These are phyloP conservation scores for cattle (Bos taurus) DNA, from an alignment of 2,113 vertebrate species.

Conservation along the genomic window DNA sequence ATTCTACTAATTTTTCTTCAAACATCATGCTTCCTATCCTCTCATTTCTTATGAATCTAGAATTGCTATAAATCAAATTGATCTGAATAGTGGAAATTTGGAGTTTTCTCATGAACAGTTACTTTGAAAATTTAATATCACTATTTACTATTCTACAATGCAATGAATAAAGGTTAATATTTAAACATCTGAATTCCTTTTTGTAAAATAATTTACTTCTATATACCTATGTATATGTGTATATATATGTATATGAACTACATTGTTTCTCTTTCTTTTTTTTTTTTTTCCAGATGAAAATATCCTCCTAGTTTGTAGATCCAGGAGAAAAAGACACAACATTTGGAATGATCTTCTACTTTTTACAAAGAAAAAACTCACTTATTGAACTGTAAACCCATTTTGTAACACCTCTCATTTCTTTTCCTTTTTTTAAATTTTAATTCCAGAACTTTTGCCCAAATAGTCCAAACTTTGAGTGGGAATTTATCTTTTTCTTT, in stretches of 20 bases:
- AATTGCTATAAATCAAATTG: background rate
- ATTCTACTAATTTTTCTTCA: background rate
- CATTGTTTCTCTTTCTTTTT: background rate
- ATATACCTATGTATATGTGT: background rate
- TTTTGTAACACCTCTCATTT: background rate
- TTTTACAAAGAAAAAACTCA: background rate
- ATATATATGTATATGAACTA: background rate
- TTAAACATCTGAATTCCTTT: background rate
- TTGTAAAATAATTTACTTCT: background rate
- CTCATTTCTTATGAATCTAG: background rate
- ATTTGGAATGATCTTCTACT: background rate
- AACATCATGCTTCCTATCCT: fast-evolving
- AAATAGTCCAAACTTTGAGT: constrained; percentile 1
- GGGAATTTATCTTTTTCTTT: constrained; percentile 67
- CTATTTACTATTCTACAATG: background rate
- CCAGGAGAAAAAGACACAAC: background rate
- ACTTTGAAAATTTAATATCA: background rate
- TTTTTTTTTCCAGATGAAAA: background rate
- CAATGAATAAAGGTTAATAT: background rate
- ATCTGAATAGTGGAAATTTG: background rate
- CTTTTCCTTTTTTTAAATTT: background rate
- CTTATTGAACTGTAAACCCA: background rate
- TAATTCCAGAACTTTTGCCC: background rate
- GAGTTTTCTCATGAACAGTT: background rate
- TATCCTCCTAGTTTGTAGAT: background rate